Evolutionary conservation across 2,797 vertebrate genomes (phyloP), one percentile per base, ranked within the genome.

Genomic region (Eulemur rubriventer): DNA sequence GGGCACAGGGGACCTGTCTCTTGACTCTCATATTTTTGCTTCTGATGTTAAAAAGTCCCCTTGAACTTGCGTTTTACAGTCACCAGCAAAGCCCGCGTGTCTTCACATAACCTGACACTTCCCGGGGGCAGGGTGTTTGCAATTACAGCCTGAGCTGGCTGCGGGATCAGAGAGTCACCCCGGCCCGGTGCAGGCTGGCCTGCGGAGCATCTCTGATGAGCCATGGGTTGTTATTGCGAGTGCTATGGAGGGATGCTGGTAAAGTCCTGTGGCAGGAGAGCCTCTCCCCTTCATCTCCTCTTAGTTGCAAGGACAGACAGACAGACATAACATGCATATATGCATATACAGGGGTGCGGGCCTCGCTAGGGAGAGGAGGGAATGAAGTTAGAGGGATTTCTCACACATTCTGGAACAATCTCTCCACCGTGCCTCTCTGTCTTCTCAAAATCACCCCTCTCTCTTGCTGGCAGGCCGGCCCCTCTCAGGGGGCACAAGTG

Each of bases 101-200:
- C 97, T 98, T 97, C 98, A 87, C 96, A 97, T 95, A 98, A 96
- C 95, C 94, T 97, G 98, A 98, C 98, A 98, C 97, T 95, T 98
- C 98, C 97, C 87, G 57, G 93, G 7, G 59, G 98, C 97, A 96
- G 97, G 97, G 94, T 35, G 96, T 28, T 0, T 96, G 98, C 96
- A 98, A 98, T 98, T 98, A 98, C 88, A 97, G 98, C 95, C 96
- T 83, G 97, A 98, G 96, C 97, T 96, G 98, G 96, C 89, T 1
- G 86, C 61, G 70, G 96, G 98, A 97, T 98, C 98, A 98, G 97
- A 98, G 97, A 20, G 11, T 59, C 80, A 97, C 73, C 43, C 96
- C 93, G 98, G 43, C 96, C 82, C 0, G 6, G 97, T 38, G 93
- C 98, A 98, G 98, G 98, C 96, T 63, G 73, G 97, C 97, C 97